A percentile compares a stretch with the other conserved stretches of the same genome.
Conservation (phyloP, 2,113 vertebrate genomes). For the Vulpes vulpes region DNA sequence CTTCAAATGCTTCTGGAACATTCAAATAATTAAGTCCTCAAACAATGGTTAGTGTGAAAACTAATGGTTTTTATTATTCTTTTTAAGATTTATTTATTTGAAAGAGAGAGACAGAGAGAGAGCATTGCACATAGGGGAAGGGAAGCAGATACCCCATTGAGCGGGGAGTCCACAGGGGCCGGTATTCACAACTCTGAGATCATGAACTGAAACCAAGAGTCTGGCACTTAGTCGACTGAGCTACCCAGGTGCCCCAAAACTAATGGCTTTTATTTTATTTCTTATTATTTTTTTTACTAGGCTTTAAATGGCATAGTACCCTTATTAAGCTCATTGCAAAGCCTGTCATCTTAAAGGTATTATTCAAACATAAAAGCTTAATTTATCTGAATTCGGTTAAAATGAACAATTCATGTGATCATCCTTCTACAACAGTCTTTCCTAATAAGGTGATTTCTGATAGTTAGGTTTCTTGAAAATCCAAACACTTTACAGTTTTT, state of each 20-base stretch:
- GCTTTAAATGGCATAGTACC: constrained; percentile 6
- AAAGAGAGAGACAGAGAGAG: not conserved
- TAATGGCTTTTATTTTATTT: not conserved
- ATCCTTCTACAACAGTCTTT: constrained; percentile 31
- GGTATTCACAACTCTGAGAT: not conserved
- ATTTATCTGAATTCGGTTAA: constrained; percentile 50
- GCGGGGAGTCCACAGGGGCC: not conserved
- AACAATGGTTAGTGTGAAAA: constrained; percentile 60
- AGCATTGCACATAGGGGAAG: not conserved
- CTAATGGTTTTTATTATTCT: not conserved
- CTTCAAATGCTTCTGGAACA: constrained; percentile 48
- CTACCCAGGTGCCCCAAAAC: not conserved
- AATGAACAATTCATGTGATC: not conserved
- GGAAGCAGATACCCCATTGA: not conserved
- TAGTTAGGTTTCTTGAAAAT: constrained; percentile 61
- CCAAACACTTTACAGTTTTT: constrained; percentile 71
- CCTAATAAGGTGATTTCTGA: constrained; percentile 71
- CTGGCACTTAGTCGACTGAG: not conserved
- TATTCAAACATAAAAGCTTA: constrained; percentile 52
- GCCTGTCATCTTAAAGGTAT: constrained; percentile 15
- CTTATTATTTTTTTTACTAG: too few relatives aligned
- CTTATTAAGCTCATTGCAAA: constrained; percentile 55
- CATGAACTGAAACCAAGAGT: not conserved
- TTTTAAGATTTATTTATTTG: not conserved
- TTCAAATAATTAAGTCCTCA: constrained; percentile 43